Evolutionary conservation across 2,113 vertebrate genomes (phyloP).

Genomic region (Ictalurus furcatus): DNA sequence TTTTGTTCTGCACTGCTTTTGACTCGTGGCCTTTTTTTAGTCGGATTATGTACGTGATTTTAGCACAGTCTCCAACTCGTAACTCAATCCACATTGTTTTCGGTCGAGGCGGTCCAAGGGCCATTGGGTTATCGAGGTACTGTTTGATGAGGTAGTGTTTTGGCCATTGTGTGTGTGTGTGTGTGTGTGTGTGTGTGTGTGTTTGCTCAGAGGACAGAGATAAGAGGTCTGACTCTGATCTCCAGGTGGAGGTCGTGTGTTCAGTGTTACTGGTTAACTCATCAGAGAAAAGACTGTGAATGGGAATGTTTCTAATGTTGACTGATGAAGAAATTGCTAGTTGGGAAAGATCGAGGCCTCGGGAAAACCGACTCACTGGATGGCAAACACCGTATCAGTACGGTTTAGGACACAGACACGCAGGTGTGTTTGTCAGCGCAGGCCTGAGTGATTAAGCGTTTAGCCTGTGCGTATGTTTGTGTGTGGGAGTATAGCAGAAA

Average conservation of each 20-base stretch:
- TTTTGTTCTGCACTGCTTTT: slow-evolving; percentile 44
- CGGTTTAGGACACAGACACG: neutral
- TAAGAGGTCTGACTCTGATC: slow-evolving; percentile 32
- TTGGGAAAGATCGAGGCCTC: neutral
- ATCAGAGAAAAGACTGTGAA: slow-evolving; percentile 26
- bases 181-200: slow-evolving; percentile 29
- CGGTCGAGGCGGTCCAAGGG: slow-evolving; percentile 14
- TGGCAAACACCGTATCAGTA: slow-evolving; percentile 17
- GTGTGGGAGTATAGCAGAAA: neutral
- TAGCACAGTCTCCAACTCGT: slow-evolving; percentile 14
- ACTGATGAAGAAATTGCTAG: slow-evolving; percentile 13
- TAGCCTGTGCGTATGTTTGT: neutral
- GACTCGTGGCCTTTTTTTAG: neutral
- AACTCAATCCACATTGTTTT: slow-evolving; percentile 8
- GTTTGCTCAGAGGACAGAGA: slow-evolving; percentile 28
- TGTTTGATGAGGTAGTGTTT: slow-evolving; percentile 31
- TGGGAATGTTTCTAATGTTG: slow-evolving; percentile 4
- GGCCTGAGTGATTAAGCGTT: slow-evolving; percentile 2
- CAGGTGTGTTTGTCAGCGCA: neutral
- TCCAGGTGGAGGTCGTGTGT: slow-evolving; percentile 31
- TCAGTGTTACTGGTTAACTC: slow-evolving; percentile 54
- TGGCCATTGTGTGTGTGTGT: slow-evolving; percentile 18
- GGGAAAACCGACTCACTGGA: neutral
- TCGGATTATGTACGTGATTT: slow-evolving; percentile 7
- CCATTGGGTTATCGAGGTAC: slow-evolving; percentile 39